These are phyloP conservation scores for Trimorus sp. DNA, from an alignment of 2,888 invertebrate genomes.

Conservation along the genomic window DNA sequence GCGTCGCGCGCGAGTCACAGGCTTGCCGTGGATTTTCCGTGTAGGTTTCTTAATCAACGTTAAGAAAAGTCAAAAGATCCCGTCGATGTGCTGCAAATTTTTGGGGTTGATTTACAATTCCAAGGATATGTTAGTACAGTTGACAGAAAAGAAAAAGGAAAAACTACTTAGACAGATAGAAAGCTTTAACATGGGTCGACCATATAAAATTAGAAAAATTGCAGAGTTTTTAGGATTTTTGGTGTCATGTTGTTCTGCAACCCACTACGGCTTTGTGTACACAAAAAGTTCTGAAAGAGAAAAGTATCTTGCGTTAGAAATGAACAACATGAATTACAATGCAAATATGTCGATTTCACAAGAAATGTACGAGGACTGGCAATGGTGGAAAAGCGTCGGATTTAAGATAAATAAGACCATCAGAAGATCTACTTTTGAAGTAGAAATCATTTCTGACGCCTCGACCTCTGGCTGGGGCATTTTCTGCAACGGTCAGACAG, in stretches of 20 bases:
- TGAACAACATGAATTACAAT: constrained; percentile 27
- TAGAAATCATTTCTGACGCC: constrained; percentile 62
- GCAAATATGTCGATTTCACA: constrained; percentile 26
- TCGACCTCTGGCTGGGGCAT: constrained; percentile 54
- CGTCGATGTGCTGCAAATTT: constrained; percentile 23
- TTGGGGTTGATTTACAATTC: constrained; percentile 40
- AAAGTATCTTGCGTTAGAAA: constrained; percentile 24
- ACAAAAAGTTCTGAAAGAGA: constrained; percentile 37
- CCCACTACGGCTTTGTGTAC: constrained; percentile 26
- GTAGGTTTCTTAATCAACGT: constrained; percentile 56
- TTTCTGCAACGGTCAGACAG: not conserved
- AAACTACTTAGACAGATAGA: constrained; percentile 6
- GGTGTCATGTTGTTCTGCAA: constrained; percentile 35
- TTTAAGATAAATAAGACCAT: constrained; percentile 22
- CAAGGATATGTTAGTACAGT: not conserved
- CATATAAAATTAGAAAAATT: constrained; percentile 16
- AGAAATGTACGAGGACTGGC: constrained; percentile 39
- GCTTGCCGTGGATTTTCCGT: too few relatives aligned
- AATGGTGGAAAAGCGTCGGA: constrained; percentile 52
- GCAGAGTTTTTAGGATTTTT: constrained; percentile 36
- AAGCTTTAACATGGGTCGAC: constrained; percentile 22
- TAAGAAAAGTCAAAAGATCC: constrained; percentile 44
- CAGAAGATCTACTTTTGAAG: constrained; percentile 20
- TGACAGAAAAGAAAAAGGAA: constrained; percentile 6
- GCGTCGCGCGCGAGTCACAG: too few relatives aligned